Conservation (phyloP, 1,140 invertebrate species). For the Drosophila tsacasi region DNA sequence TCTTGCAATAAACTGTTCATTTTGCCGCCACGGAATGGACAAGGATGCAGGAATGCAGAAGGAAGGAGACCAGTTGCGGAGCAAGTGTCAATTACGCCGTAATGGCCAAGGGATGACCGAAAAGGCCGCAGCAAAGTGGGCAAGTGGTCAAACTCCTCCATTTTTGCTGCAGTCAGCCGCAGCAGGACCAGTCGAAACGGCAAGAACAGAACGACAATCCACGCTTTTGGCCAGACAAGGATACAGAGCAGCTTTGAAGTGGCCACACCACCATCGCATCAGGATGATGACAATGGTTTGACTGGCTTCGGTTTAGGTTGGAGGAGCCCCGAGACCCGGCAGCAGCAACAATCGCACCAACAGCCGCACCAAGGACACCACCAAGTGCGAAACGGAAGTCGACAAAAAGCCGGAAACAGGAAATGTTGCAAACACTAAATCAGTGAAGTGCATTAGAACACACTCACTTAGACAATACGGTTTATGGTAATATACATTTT, state of each 20-base stretch:
- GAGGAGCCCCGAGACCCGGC: background rate
- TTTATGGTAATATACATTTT: background rate
- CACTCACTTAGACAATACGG: conserved; percentile 1
- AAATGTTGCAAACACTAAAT: conserved; percentile 80
- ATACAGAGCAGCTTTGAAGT: conserved; percentile 77
- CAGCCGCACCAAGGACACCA: conserved; percentile 20
- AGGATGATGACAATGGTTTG: conserved; percentile 54
- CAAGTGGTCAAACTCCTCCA: conserved; percentile 59
- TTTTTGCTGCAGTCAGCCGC: conserved; percentile 36
- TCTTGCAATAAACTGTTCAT: conserved; percentile 11
- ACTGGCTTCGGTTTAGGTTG: conserved; percentile 33
- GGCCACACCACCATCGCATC: conserved; percentile 42
- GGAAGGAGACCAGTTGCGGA: conserved; percentile 31
- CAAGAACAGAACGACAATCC: conserved; percentile 66
- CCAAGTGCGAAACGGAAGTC: conserved; percentile 64
- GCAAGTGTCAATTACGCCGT: conserved; percentile 81
- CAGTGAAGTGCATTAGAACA: conserved; percentile 75
- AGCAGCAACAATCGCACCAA: conserved; percentile 17
- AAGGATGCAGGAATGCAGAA: background rate
- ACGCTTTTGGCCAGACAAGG: conserved; percentile 64
- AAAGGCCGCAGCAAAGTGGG: conserved; percentile 80
- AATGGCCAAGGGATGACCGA: conserved; percentile 79
- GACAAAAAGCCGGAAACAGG: conserved; percentile 70
- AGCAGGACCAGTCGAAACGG: conserved; percentile 31
- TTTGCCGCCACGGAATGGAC: conserved; percentile 3